Conservation (phyloP, 1,140 invertebrate genomes). For the Drosophila albomicans region DNA sequence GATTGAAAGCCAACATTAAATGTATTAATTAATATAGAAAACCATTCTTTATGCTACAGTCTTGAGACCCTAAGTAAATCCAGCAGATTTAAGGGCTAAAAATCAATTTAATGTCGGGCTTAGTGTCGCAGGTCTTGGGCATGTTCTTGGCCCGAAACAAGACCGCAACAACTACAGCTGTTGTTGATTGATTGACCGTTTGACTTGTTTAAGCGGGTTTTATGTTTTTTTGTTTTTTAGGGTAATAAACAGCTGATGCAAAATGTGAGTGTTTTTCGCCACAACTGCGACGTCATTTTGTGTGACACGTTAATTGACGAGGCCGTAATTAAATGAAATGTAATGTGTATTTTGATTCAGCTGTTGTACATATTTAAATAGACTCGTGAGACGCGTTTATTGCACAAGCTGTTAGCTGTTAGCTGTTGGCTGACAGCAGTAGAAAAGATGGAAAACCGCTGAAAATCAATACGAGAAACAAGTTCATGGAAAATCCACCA, state of each 20-base stretch:
- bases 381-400: not conserved
- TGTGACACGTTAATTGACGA: conserved; percentile 13
- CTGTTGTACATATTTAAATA: conserved; percentile 1
- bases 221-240: too few species aligned
- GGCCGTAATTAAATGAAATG: conserved; percentile 38
- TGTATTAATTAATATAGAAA: not conserved
- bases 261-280: not conserved
- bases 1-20: not conserved
- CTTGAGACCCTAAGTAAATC: too few species aligned
- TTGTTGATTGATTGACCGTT: conserved; percentile 32
- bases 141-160: conserved; percentile 13
- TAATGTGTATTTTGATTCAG: conserved; percentile 19
- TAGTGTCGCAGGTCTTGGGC: conserved; percentile 38
- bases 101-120: conserved; percentile 66
- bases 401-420: not conserved
- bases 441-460: conserved; percentile 31
- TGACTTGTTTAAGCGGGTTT: conserved; percentile 20
- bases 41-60: not conserved
- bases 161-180: conserved; percentile 14
- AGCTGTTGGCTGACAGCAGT: not conserved
- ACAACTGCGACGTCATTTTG: not conserved
- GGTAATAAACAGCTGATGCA: conserved; percentile 1
- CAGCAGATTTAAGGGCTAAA: conserved; percentile 46
- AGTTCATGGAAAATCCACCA: conserved; percentile 71
- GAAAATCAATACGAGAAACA: conserved; percentile 75